Conservation (phyloP, 2,113 vertebrate genomes). For the Grammomys surdaster region DNA sequence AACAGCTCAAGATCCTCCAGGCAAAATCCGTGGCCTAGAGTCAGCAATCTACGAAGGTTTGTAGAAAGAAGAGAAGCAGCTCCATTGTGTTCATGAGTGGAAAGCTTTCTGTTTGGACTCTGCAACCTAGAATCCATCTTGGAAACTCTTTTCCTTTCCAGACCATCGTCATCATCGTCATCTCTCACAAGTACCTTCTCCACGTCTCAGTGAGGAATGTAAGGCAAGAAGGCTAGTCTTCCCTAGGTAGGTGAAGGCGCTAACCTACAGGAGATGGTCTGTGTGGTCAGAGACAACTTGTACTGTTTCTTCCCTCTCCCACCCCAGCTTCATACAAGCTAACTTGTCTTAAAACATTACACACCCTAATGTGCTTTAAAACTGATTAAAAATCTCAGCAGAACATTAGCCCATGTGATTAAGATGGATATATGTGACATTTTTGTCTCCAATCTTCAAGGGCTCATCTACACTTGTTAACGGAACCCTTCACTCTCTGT, state of each 20-base stretch:
- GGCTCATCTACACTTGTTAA: not conserved
- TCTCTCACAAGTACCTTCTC: not conserved
- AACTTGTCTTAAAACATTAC: slow-evolving; percentile 13
- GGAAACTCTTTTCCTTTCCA: not conserved
- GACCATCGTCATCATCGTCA: no score
- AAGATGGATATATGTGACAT: not conserved
- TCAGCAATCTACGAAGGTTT: not conserved
- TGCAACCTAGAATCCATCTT: not conserved
- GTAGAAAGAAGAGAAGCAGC: slow-evolving; percentile 4
- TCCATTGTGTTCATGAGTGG: not conserved
- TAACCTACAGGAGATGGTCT: not conserved
- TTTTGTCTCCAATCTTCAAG: slow-evolving; percentile 26
- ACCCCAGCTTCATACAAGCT: not conserved
- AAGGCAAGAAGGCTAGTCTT: not conserved
- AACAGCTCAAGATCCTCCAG: not conserved
- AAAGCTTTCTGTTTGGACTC: not conserved
- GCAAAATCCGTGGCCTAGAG: not conserved
- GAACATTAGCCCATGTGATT: not conserved
- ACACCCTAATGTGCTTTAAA: not conserved
- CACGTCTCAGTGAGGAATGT: not conserved
- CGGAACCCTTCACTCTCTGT: not conserved
- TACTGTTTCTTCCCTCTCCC: not conserved
- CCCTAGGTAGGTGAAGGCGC: not conserved
- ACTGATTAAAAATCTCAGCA: not conserved
- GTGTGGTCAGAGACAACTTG: rapidly evolving